Base-by-base conservation (phyloP, 2,888 invertebrate species). In the Amiota mariae region DNA sequence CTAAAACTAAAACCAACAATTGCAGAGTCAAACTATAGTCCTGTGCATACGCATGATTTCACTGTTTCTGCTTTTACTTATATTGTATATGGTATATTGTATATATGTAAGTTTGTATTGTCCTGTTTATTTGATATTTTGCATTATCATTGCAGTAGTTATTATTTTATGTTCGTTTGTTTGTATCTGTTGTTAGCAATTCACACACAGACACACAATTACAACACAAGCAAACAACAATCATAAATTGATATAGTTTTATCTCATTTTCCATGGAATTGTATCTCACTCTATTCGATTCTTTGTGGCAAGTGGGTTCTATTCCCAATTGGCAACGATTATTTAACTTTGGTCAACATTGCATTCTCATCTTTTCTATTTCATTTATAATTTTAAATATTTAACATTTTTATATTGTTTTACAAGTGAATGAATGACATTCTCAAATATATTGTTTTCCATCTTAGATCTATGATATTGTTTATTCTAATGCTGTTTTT, bases 221-320 rank as follows among this genome's bases (percentile, higher is more conserved):
- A 54, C 54, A 12, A 36, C 11, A 54, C 54, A 54, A 10, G 13
- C 54, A 54, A 8, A 36, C 8, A 36, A 36, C 36, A 36, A 36
- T 36, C 36, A 36, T 36, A 36, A 36, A 36, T 36, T 36, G 36
- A 36, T 36, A 36, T 6, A 36, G 36, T 36, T 36, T 36, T 36
- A 36, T 36, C 8, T 36, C 36, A 36, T 15, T 54, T 54, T 13
- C 54, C 15, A 13, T 54, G 54, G n/a, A n/a, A 15, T 13, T 54
- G 12, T 54, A 71, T 72, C 67, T 70, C 49, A 18, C 51, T 64
- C n/a, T 20, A 57, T 18, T 47, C 47, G 57, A 51, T 18, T 51
- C 54, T 15, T 61, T 71, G 12, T 36, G 18, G n/a, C 46, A 2
- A 10, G 4, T 36, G 36, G 54, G 24, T 72, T 61, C 18, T 68